Evolutionary conservation across 2,113 vertebrate species (phyloP).

Genomic region (Nannospalax galili): DNA sequence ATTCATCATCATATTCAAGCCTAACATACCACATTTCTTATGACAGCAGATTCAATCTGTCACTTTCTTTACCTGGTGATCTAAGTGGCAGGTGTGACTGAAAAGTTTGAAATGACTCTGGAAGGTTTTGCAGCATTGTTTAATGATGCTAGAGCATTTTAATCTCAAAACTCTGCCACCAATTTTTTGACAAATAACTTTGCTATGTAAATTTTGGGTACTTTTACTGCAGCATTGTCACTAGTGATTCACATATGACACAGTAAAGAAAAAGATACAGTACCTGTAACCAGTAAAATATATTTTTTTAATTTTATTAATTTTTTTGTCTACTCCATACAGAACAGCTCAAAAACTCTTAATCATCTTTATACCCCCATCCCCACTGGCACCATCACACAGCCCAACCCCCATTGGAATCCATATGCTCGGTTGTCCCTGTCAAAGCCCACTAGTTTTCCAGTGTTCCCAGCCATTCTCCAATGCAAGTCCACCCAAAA

Average conservation of each 20-base stretch:
- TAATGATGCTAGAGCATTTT: conserved; percentile 31
- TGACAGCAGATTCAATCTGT: background rate
- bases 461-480: too few species aligned
- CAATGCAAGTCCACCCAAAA: too few species aligned
- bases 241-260: conserved; percentile 1
- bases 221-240: conserved; percentile 17
- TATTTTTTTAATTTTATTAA: too few species aligned
- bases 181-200: conserved; percentile 32
- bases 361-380: too few species aligned
- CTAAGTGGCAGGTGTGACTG: background rate
- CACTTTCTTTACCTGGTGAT: background rate
- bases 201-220: conserved; percentile 13
- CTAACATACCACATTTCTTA: background rate
- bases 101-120: conserved; percentile 49
- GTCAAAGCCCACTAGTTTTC: too few species aligned
- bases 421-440: too few species aligned
- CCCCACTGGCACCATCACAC: too few species aligned
- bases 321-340: too few species aligned
- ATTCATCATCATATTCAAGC: background rate
- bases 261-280: background rate
- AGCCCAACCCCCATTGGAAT: too few species aligned
- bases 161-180: conserved; percentile 26
- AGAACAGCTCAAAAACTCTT: too few species aligned
- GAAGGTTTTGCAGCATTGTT: conserved; percentile 21
- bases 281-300: background rate